Conservation (phyloP, 2,888 invertebrate species). For the Epirrhoe tristata region DNA sequence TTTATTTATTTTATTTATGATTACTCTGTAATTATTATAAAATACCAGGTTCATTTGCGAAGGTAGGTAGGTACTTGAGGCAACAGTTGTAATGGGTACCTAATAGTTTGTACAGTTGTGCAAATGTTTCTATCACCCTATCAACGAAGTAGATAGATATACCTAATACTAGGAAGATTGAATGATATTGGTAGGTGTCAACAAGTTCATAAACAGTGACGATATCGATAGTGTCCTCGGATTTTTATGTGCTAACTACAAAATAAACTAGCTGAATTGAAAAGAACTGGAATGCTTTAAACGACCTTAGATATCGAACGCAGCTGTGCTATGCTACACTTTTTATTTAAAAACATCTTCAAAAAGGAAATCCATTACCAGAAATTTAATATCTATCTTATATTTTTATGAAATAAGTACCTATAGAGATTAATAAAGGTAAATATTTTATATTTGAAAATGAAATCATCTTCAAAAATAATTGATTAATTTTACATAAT, state of each 20-base stretch:
- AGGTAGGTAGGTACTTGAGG: not conserved
- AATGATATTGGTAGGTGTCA: conserved; percentile 42
- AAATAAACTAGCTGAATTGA: conserved; percentile 39
- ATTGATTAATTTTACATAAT: conserved; percentile 5
- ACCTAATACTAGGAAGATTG: not conserved
- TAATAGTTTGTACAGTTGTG: conserved; percentile 23
- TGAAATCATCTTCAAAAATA: conserved; percentile 17
- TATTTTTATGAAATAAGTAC: conserved; percentile 2
- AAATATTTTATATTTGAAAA: too few species aligned
- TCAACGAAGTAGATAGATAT: not conserved
- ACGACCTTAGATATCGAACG: conserved; percentile 25
- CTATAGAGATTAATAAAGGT: too few species aligned
- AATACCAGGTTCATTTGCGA: conserved; percentile 3
- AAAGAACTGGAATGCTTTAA: conserved; percentile 2
- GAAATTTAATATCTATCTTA: conserved; percentile 42
- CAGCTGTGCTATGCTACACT: conserved; percentile 32
- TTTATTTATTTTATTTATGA: too few species aligned
- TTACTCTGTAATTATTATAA: not conserved
- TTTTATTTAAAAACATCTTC: conserved; percentile 60
- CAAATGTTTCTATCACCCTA: not conserved
- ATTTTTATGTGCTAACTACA: conserved; percentile 49
- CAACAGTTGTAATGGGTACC: not conserved
- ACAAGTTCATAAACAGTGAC: conserved; percentile 42
- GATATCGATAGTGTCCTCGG: conserved; percentile 29
- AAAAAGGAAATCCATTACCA: conserved; percentile 51